Evolutionary conservation across 2,888 invertebrate species (phyloP), one percentile per base, ranked within the genome.

Genomic region (Nycteola revayana): DNA sequence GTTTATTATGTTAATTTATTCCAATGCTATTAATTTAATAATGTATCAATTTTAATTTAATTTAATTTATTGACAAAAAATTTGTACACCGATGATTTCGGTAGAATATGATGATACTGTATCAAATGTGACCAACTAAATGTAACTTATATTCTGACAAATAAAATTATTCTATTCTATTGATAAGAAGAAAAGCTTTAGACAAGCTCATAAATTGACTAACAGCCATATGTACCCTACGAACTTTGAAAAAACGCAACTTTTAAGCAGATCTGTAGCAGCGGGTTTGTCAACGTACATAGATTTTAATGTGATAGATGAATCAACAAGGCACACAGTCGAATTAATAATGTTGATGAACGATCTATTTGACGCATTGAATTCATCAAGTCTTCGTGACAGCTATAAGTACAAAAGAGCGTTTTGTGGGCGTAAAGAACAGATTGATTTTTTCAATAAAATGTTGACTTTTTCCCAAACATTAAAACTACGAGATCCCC

Each of bases 241-340:
- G 7, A 54, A 51, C 14, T 48, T 42, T 20, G 52, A 66, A 37
- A 60, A 45, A 26, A 51, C 48, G 4, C 58, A 64, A 50, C 29
- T 62, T 23, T 36, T 65, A 3, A 64, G 66, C 22, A 36, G 9
- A 3, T 31, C 59, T 11, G 65, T 65, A 7, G 57, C 64, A 11
- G 21, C 38, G 5, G 55, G 49, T 4, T 29, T 66, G 8, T 36
- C 27, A 6, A 42, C 40, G 1, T 50, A 42, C 20, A 29, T 26
- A 20, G 31, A 30, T 20, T 18, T 11, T 23, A 22, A 23, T 1
- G 8, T 9, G 7, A 31, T 27, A 8, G 31, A 31, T 14, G 23
- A 31, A 23, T 30, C 31, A 5, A 24, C 18, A 17, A n/a, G n/a
- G n/a, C n/a, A n/a, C n/a, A n/a, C n/a, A n/a, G n/a, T n/a, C n/a